Percentiles rank a stretch among this genome's conserved stretches.
Evolutionary conservation across 1,140 invertebrate genomes (phyloP).

Genomic region (Drosophila oshimai): DNA sequence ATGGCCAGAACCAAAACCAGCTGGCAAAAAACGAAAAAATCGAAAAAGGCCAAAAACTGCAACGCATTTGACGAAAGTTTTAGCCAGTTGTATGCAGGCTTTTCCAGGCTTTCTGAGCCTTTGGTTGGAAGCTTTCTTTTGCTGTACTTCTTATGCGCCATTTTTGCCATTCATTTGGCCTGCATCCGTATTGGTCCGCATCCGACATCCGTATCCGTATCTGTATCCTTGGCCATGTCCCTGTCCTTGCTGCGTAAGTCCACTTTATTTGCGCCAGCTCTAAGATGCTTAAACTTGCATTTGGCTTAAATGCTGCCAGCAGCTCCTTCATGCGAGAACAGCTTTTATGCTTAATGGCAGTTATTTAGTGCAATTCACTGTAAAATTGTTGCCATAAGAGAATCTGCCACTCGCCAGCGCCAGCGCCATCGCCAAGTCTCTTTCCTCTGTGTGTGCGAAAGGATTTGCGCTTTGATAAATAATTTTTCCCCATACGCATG

Average conservation of each 20-base stretch:
- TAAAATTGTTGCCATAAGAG: conserved; percentile 74
- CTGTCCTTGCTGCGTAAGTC: conserved; percentile 57
- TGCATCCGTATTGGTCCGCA: conserved; percentile 22
- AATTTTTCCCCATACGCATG: conserved; percentile 57
- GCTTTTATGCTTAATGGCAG: conserved; percentile 81
- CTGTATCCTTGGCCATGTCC: conserved; percentile 7
- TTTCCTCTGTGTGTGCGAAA: conserved; percentile 36
- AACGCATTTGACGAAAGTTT: conserved; percentile 65
- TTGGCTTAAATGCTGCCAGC: conserved; percentile 75
- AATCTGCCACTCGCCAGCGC: conserved; percentile 46
- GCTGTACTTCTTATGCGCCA: conserved; percentile 36
- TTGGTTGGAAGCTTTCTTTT: neutral
- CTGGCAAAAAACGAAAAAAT: neutral
- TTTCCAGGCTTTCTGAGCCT: conserved; percentile 30
- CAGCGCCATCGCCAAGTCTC: conserved; percentile 18
- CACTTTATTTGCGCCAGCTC: conserved; percentile 69
- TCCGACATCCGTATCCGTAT: conserved; percentile 12
- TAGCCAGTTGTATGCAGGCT: conserved; percentile 31
- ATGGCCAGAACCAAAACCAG: neutral
- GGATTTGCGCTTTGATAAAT: conserved; percentile 76
- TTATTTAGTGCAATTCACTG: conserved; percentile 81
- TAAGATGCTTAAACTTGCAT: conserved; percentile 77
- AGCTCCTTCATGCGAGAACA: conserved; percentile 77
- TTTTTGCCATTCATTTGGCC: conserved; percentile 49
- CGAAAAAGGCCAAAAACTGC: conserved; percentile 15